Conservation (phyloP, 2,113 vertebrate genomes). For the Crypturellus undulatus region DNA sequence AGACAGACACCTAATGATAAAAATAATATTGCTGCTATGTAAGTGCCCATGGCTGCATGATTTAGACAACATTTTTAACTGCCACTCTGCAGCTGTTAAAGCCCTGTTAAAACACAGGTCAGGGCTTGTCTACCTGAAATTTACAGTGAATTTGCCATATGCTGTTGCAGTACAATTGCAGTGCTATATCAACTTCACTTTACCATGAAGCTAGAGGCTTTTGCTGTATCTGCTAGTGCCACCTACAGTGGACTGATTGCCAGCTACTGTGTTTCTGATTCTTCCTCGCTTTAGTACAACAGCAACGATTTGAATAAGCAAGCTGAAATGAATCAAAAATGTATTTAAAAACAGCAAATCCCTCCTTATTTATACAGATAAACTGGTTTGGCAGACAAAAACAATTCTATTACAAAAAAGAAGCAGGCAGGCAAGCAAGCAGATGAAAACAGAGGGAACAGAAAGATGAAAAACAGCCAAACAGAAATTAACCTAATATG, state of each 20-base stretch:
- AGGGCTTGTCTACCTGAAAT: background rate
- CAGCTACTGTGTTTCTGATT: background rate
- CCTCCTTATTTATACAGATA: background rate
- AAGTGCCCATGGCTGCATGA: background rate
- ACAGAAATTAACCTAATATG: background rate
- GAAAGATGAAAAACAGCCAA: constrained; percentile 1
- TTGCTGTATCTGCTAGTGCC: constrained; percentile 46
- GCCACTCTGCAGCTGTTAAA: background rate
- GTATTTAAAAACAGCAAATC: background rate
- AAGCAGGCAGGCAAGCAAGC: background rate
- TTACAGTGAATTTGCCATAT: background rate
- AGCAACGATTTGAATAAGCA: background rate
- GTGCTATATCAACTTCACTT: background rate
- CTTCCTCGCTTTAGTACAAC: background rate
- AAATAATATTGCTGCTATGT: background rate
- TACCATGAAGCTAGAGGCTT: background rate
- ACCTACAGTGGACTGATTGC: constrained; percentile 26
- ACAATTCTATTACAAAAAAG: background rate
- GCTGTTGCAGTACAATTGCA: background rate
- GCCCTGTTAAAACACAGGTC: background rate
- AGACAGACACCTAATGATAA: background rate
- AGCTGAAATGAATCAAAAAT: background rate
- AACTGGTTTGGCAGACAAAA: background rate
- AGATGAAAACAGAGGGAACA: background rate
- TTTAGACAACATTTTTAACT: background rate